Conservation (phyloP, 1,140 invertebrate species). For the Eufriesea mexicana region DNA sequence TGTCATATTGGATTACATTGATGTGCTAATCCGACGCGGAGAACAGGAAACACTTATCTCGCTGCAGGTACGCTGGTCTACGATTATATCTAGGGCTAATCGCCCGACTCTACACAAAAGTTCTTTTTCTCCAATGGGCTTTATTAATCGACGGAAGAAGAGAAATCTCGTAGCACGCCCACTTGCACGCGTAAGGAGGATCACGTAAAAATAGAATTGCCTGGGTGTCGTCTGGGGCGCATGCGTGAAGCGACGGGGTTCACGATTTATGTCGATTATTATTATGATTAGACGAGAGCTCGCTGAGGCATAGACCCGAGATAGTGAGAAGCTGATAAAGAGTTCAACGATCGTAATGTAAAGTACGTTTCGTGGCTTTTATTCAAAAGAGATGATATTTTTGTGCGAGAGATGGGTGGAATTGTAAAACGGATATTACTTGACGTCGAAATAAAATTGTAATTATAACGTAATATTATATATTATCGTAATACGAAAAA, state of each 20-base stretch:
- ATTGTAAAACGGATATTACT: no score
- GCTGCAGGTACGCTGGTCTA: conserved; percentile 14
- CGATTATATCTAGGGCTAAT: conserved; percentile 52
- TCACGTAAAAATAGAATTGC: not conserved
- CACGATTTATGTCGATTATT: conserved; percentile 6
- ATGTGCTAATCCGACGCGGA: conserved; percentile 47
- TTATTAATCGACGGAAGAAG: conserved; percentile 20
- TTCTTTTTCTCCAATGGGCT: conserved; percentile 28
- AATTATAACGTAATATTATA: no score
- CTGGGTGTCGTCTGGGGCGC: no score
- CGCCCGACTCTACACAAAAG: conserved; percentile 39
- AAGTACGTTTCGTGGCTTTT: no score
- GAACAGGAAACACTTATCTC: conserved; percentile 40
- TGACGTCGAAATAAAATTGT: no score
- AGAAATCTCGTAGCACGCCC: not conserved
- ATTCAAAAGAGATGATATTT: no score
- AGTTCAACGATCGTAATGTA: not conserved
- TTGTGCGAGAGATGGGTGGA: no score
- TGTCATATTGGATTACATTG: conserved; percentile 63
- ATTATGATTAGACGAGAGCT: not conserved
- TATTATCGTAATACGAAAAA: no score
- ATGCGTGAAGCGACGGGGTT: not conserved
- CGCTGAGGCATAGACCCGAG: not conserved
- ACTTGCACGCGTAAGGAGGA: not conserved
- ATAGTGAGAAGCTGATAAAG: not conserved